Conservation (phyloP, 35 echinoderm and acorn worm species). For the Ophioderma brevispina region DNA sequence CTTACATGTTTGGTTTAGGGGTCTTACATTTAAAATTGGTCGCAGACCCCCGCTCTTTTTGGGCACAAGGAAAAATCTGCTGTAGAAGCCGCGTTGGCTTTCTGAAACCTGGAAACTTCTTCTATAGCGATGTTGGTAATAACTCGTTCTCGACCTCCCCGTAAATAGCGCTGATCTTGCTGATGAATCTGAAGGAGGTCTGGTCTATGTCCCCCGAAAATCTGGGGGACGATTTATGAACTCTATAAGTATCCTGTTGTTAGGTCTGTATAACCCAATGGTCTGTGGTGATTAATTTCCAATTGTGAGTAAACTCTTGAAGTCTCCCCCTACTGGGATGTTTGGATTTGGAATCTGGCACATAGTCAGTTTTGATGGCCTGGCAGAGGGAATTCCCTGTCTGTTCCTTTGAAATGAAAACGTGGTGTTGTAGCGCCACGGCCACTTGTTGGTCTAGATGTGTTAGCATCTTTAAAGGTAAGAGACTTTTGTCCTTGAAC, state of each 20-base stretch:
- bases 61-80: neutral
- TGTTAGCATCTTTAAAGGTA: neutral
- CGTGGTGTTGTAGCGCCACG: neutral
- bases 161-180: neutral
- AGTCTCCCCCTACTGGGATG: neutral
- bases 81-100: neutral
- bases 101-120: neutral
- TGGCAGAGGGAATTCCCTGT: neutral
- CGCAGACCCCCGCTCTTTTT: neutral
- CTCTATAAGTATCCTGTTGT: neutral
- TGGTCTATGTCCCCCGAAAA: neutral
- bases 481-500: neutral
- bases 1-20: neutral
- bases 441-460: neutral
- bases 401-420: neutral
- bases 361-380: no score
- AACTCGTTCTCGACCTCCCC: neutral
- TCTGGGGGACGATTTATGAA: neutral
- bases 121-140: neutral
- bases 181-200: neutral
- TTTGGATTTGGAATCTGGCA: neutral
- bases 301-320: neutral
- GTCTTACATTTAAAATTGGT: neutral
- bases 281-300: neutral
- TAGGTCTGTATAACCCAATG: neutral